phyloP scores from a whole-genome alignment of 2,888 invertebrate genomes.

The Capitulum mitella region DNA sequence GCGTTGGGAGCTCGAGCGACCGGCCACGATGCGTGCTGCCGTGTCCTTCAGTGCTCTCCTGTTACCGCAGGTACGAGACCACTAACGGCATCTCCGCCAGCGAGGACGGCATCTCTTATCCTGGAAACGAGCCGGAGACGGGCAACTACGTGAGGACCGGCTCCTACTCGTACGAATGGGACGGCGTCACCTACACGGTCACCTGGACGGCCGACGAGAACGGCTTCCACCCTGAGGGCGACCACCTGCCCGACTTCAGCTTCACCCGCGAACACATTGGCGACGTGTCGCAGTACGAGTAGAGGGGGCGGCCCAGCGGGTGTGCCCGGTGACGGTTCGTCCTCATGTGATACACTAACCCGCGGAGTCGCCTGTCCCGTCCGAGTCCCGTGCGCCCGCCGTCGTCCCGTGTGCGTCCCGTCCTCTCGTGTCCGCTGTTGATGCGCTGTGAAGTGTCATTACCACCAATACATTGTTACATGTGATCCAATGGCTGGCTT shows the following conservation, averaged over 20 bases:
- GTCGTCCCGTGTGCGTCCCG: neutral
- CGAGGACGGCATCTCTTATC: conserved; percentile 6
- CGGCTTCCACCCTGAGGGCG: conserved; percentile 1
- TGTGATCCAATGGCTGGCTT: no score
- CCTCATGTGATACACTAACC: neutral
- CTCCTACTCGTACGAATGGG: conserved; percentile 18
- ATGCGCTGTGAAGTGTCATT: neutral
- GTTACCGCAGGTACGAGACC: neutral
- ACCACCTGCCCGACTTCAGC: conserved; percentile 17
- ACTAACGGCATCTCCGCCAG: neutral
- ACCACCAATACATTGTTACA: neutral
- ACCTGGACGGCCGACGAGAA: conserved; percentile 21
- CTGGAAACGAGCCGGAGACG: neutral
- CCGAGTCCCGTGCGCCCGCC: neutral
- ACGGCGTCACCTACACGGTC: conserved; percentile 23
- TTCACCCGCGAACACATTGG: neutral
- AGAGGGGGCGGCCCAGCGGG: no score
- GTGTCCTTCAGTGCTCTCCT: neutral
- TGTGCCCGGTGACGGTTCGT: neutral
- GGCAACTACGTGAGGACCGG: conserved; percentile 23
- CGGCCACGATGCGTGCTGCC: no score
- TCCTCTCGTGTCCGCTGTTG: neutral
- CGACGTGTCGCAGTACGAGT: neutral
- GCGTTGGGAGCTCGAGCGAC: no score
- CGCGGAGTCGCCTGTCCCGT: neutral